Evolutionary conservation across 2,113 vertebrate genomes (phyloP), one percentile per base, ranked within the genome.

Genomic region (Pardalotus punctatus): DNA sequence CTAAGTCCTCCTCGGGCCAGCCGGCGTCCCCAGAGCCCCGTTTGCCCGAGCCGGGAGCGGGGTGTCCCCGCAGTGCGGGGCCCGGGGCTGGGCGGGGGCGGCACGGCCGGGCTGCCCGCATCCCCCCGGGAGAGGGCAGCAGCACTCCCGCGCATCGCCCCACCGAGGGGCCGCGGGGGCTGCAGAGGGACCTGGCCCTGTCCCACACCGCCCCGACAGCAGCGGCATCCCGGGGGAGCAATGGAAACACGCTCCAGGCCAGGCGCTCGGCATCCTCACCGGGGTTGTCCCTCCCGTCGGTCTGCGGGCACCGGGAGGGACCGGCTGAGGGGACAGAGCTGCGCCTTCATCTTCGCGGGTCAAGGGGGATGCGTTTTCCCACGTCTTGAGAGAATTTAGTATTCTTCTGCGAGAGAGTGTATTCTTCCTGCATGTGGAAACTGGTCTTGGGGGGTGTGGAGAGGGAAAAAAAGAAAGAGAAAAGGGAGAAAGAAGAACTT

Each of bases 101-200:
- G 76, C 72, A 8, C 28, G 66, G 45, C 23, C 38, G 64, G 69
- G 84, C 65, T 36, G 76, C 14, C 56, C 47, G 18, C 86, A 57
- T 86, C 71, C 76, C 67, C 83, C 96, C 96, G 86, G 91, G 80
- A 96, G 96, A 88, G 93, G 93, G 96, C 96, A 96, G 96, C 94
- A 96, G 72, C 77, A 61, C 43, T 86, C 96, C 80, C 83, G 50
- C 43, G 0, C 91, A 83, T 64, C 13, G 43, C 54, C 90, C 86
- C 90, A 11, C 79, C 38, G 79, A 93, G 79, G 50, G 74, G 36
- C 28, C 17, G 19, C 23, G n/a, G 23, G 85, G 80, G 70, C 61
- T 58, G 73, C 7, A 5, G 10, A 22, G 62, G 47, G 12, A 43
- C 69, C 28, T 36, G 61, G 38, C 53, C 15, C 29, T 2, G 54